Percentiles rank a stretch among this genome's conserved stretches.
Evolutionary conservation across 2,888 invertebrate genomes (phyloP).

Genomic region (Phyllotreta striolata): DNA sequence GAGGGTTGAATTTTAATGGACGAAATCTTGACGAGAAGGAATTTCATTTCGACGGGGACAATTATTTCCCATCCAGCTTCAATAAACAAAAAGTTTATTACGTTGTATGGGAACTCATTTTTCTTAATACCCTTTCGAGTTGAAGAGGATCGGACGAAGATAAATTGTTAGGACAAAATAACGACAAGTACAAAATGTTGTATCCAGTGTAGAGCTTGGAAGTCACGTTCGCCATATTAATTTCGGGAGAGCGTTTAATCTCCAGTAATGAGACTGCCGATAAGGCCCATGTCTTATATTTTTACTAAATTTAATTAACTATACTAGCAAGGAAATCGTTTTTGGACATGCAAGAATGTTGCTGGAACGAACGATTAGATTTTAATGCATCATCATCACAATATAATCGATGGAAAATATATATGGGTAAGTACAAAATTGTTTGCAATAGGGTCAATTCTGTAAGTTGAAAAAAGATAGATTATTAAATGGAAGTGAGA

Average conservation of each 20-base stretch:
- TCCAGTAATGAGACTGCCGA: constrained; percentile 6
- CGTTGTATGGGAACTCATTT: background rate
- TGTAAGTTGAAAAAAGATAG: no score
- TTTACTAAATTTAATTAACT: no score
- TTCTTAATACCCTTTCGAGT: constrained; percentile 9
- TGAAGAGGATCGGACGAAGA: constrained; percentile 7
- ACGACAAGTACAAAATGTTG: constrained; percentile 17
- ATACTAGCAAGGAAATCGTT: no score
- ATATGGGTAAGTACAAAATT: no score
- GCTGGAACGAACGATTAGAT: no score
- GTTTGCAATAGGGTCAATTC: no score
- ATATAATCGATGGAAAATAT: no score
- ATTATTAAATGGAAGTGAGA: no score
- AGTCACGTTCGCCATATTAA: constrained; percentile 14
- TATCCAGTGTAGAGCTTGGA: constrained; percentile 10
- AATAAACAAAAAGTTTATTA: constrained; percentile 6
- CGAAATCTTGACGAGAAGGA: no score
- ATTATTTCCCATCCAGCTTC: background rate
- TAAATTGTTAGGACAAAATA: constrained; percentile 10
- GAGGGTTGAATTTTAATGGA: no score
- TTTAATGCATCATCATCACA: no score
- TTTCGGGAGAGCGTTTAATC: constrained; percentile 1
- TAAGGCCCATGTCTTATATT: background rate
- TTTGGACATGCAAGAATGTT: no score
- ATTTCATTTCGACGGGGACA: background rate